Evolutionary conservation across 2,888 invertebrate genomes (phyloP).

Genomic region (Hypsopygia costalis): DNA sequence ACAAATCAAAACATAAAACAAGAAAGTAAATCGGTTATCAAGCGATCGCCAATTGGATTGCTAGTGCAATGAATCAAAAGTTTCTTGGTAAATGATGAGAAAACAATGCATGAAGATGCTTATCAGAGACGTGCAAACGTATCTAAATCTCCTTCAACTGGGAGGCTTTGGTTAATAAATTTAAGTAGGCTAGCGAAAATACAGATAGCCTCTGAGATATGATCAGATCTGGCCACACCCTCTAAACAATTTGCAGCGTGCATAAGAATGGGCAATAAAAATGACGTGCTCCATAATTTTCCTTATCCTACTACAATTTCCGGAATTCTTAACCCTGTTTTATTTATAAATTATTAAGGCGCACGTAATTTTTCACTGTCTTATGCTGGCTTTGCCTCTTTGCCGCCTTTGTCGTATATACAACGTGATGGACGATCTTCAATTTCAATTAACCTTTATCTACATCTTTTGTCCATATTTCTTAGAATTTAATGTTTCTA

Average conservation of each 20-base stretch:
- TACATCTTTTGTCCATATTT: neutral
- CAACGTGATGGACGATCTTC: neutral
- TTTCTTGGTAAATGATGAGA: constrained; percentile 38
- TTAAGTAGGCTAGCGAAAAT: constrained; percentile 28
- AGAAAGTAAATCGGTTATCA: constrained; percentile 48
- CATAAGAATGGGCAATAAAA: constrained; percentile 33
- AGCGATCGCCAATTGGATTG: constrained; percentile 32
- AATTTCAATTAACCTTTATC: neutral
- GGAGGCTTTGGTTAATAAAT: constrained; percentile 24
- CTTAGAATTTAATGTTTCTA: neutral
- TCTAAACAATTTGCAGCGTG: constrained; percentile 22
- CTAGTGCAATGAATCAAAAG: constrained; percentile 44
- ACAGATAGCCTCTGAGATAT: constrained; percentile 27
- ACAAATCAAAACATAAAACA: constrained; percentile 31
- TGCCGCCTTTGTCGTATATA: too few species aligned
- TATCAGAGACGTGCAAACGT: constrained; percentile 44
- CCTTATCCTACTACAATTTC: constrained; percentile 37
- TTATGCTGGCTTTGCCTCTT: too few species aligned
- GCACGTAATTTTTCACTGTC: too few species aligned
- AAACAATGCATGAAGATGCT: constrained; percentile 44
- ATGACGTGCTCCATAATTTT: constrained; percentile 35
- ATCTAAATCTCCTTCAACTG: constrained; percentile 32
- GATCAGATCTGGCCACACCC: constrained; percentile 26
- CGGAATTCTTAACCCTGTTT: too few species aligned
- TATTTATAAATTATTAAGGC: too few species aligned